A percentile compares a stretch with the other conserved stretches of the same genome.
Conservation (phyloP, 1,140 invertebrate genomes). For the Parapsyche elsis region DNA sequence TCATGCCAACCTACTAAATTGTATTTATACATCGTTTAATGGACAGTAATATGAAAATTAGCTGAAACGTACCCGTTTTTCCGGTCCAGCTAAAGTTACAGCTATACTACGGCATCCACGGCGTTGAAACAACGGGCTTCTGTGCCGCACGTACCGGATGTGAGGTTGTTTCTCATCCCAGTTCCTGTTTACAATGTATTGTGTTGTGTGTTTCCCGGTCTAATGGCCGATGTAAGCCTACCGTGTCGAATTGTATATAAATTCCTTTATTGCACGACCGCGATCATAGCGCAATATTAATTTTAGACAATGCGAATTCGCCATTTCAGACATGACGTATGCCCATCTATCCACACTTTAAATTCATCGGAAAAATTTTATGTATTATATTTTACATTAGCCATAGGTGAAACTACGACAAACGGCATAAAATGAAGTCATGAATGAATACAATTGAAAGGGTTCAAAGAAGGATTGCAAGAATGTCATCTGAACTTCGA, state of each 20-base stretch:
- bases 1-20: too few species aligned
- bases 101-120: background rate
- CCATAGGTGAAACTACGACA: too few species aligned
- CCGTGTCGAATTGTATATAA: background rate
- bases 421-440: too few species aligned
- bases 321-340: background rate
- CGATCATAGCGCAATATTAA: constrained; percentile 7
- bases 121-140: constrained; percentile 17
- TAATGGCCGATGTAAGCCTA: constrained; percentile 31
- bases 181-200: constrained; percentile 45
- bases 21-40: too few species aligned
- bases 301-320: background rate
- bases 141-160: constrained; percentile 22
- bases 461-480: too few species aligned
- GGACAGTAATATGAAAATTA: too few species aligned
- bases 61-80: background rate
- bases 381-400: too few species aligned
- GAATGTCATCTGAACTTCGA: too few species aligned
- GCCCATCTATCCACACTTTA: too few species aligned
- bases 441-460: too few species aligned
- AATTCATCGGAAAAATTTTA: too few species aligned
- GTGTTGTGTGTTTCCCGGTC: constrained; percentile 35
- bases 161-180: constrained; percentile 39
- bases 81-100: constrained; percentile 1
- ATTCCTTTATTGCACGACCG: background rate